Conservation (phyloP, 2,888 invertebrate genomes). For the Allygus modestus region DNA sequence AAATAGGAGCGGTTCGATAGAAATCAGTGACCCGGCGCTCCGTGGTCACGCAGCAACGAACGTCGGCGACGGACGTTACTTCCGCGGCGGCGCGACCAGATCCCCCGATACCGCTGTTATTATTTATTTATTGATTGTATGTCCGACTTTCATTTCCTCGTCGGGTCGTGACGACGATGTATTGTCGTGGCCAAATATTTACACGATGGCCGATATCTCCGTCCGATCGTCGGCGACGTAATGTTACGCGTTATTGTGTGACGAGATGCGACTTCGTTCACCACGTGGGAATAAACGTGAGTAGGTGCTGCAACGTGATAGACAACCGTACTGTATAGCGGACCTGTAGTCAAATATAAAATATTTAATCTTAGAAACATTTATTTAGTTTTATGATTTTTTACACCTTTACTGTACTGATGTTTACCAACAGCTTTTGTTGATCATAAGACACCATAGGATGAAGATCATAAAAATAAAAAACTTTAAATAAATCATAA, state of each 20-base stretch:
- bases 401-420: no score
- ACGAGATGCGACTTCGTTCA: neutral
- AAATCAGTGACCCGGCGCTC: constrained; percentile 30
- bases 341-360: no score
- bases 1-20: constrained; percentile 3
- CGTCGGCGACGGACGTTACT: neutral
- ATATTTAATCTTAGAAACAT: no score
- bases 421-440: no score
- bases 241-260: neutral
- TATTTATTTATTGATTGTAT: constrained; percentile 56
- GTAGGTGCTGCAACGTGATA: neutral
- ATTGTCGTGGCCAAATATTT: constrained; percentile 33
- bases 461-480: no score
- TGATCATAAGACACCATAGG: no score
- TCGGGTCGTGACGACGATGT: constrained; percentile 2
- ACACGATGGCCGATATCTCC: neutral
- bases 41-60: constrained; percentile 1
- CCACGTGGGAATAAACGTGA: neutral
- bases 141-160: constrained; percentile 55
- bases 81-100: constrained; percentile 22
- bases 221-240: neutral
- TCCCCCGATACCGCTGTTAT: constrained; percentile 7
- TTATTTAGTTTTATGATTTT: no score
- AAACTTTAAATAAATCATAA: no score
- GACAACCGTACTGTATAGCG: no score